These are phyloP conservation scores for Perca schrenkii DNA, from an alignment of 2,113 vertebrate genomes.

Conservation along the genomic window DNA sequence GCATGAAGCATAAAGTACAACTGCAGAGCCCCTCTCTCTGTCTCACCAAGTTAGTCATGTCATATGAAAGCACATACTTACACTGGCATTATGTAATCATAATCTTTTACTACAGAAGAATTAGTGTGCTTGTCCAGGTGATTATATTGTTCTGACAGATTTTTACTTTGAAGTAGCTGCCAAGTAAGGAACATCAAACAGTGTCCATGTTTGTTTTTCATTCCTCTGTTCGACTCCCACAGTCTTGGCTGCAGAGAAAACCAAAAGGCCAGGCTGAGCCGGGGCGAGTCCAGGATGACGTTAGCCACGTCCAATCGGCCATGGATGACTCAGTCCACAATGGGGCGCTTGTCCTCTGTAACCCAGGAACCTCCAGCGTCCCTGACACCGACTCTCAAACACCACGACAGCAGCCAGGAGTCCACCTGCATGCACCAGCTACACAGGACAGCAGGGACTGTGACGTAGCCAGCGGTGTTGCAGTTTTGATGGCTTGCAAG, in stretches of 20 bases:
- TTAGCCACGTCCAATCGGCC: neutral
- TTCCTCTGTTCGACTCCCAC: constrained; percentile 58
- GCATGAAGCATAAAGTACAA: neutral
- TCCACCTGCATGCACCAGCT: neutral
- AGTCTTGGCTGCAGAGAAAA: constrained; percentile 42
- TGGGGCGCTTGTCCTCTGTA: constrained; percentile 73
- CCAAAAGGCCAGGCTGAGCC: constrained; percentile 5
- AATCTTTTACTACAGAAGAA: neutral
- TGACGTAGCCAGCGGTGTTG: neutral
- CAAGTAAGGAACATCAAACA: constrained; percentile 35
- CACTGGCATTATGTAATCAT: neutral
- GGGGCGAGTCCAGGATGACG: neutral
- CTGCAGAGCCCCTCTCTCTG: neutral
- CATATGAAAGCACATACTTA: neutral
- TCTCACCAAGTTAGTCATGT: neutral
- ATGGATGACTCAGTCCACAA: constrained; percentile 28
- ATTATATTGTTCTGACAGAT: neutral
- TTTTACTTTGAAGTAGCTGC: constrained; percentile 36
- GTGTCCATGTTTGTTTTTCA: constrained; percentile 61
- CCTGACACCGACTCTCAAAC: constrained; percentile 35
- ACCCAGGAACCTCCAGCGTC: constrained; percentile 64
- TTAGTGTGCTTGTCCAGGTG: neutral
- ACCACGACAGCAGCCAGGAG: neutral
- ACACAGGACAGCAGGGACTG: neutral
- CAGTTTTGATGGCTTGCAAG: neutral